Conservation (phyloP, 1,140 invertebrate species). For the Melipona quadrifasciata region DNA sequence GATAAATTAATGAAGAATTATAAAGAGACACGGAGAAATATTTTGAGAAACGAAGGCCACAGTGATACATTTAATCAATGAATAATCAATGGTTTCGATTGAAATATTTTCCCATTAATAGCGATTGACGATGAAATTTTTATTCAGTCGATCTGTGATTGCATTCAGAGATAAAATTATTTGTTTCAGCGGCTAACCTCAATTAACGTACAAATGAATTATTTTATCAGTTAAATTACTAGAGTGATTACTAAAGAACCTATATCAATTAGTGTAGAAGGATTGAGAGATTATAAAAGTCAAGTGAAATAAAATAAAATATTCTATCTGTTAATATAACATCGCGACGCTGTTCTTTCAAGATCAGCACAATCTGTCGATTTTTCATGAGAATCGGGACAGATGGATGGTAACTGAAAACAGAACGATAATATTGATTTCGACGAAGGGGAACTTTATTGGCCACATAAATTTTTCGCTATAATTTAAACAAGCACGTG, state of each 20-base stretch:
- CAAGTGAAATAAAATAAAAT: too few relatives aligned
- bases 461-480: slow-evolving; percentile 12
- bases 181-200: too few relatives aligned
- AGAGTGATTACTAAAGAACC: too few relatives aligned
- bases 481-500: slow-evolving; percentile 36
- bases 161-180: too few relatives aligned
- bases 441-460: slow-evolving; percentile 25
- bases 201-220: not conserved
- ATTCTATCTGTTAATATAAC: too few relatives aligned
- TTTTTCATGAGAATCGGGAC: not conserved
- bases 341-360: not conserved
- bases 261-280: too few relatives aligned
- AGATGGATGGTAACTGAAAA: not conserved
- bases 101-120: not conserved
- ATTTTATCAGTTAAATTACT: not conserved
- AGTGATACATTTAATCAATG: not conserved
- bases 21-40: too few relatives aligned
- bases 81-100: not conserved
- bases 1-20: too few relatives aligned
- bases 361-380: not conserved
- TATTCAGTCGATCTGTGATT: too few relatives aligned
- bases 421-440: not conserved
- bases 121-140: not conserved
- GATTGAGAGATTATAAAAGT: too few relatives aligned
- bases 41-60: too few relatives aligned